A percentile compares a stretch with the other conserved stretches of the same genome.
Evolutionary conservation across 2,888 invertebrate genomes (phyloP).

Genomic region (Caenorhabditis sp.): DNA sequence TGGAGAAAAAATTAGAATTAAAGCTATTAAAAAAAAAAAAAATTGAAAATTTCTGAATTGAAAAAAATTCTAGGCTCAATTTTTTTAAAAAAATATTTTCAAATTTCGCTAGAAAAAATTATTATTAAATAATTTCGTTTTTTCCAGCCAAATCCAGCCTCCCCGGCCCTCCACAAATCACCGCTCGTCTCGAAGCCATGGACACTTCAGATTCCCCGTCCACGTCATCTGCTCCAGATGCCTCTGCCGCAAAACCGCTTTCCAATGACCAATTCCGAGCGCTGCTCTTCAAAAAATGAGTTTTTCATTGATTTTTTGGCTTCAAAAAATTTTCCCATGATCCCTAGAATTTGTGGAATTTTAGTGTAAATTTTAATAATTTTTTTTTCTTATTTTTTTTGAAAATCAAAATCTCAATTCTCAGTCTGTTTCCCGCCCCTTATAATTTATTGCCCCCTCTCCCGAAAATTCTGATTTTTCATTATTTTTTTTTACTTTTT

Average conservation of each 20-base stretch:
- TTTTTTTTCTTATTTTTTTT: too few species aligned
- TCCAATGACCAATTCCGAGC: conserved; percentile 53
- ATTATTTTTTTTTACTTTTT: too few species aligned
- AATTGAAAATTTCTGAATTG: background rate
- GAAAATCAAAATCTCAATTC: too few species aligned
- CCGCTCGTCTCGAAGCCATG: conserved; percentile 38
- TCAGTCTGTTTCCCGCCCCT: too few species aligned
- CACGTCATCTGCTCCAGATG: conserved; percentile 9
- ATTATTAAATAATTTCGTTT: background rate
- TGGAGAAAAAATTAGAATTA: too few species aligned
- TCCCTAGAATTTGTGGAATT: too few species aligned
- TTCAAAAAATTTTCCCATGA: too few species aligned
- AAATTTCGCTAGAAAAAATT: too few species aligned
- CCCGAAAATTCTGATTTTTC: conserved; percentile 4
- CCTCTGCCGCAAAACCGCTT: conserved; percentile 7
- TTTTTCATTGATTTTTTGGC: background rate
- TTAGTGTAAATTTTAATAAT: too few species aligned
- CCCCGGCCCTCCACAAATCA: conserved; percentile 21
- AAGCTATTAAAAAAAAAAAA: background rate
- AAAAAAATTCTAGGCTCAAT: background rate
- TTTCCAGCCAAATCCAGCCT: conserved; percentile 1
- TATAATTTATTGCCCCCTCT: background rate
- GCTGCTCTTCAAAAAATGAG: conserved; percentile 39
- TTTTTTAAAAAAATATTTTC: background rate
- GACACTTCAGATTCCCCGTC: conserved; percentile 30